These are phyloP conservation scores for Catharus fuscescens DNA, from an alignment of 2,113 vertebrate species.

Conservation along the genomic window DNA sequence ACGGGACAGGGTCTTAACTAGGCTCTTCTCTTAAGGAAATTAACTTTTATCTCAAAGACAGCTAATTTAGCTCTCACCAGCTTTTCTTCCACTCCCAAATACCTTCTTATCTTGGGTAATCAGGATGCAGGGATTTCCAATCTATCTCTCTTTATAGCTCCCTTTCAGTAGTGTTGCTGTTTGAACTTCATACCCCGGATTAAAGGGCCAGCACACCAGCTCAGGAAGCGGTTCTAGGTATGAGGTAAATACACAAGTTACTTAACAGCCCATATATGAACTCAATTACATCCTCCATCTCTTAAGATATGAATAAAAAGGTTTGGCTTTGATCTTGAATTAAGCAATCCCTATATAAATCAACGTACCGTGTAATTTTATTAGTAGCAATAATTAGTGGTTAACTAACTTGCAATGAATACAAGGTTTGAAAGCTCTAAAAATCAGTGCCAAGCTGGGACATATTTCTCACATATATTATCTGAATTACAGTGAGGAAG, in stretches of 20 bases:
- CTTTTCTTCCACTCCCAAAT: slow-evolving; percentile 57
- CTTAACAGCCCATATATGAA: slow-evolving; percentile 65
- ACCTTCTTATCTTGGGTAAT: slow-evolving; percentile 67
- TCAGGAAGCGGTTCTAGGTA: slow-evolving; percentile 58
- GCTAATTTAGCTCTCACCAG: slow-evolving; percentile 49
- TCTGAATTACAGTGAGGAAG: neutral
- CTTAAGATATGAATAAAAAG: slow-evolving; percentile 65
- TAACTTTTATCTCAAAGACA: slow-evolving; percentile 50
- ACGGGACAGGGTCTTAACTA: neutral
- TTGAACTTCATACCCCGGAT: slow-evolving; percentile 61
- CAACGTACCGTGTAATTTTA: slow-evolving; percentile 46
- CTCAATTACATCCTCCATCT: slow-evolving; percentile 67
- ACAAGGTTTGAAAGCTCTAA: slow-evolving; percentile 27
- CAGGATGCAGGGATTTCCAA: slow-evolving; percentile 63
- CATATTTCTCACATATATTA: slow-evolving; percentile 31
- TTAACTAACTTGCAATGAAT: slow-evolving; percentile 32
- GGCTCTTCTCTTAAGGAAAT: slow-evolving; percentile 4
- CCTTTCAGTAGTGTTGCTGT: slow-evolving; percentile 40
- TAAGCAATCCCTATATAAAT: slow-evolving; percentile 60
- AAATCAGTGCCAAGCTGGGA: neutral
- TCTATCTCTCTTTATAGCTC: slow-evolving; percentile 48
- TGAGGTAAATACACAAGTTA: slow-evolving; percentile 59
- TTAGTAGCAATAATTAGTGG: slow-evolving; percentile 48
- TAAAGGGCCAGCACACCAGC: slow-evolving; percentile 19
- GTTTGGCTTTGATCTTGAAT: slow-evolving; percentile 71